Base-by-base conservation (phyloP, 2,797 vertebrate genomes). In the Etheostoma nigrum region DNA sequence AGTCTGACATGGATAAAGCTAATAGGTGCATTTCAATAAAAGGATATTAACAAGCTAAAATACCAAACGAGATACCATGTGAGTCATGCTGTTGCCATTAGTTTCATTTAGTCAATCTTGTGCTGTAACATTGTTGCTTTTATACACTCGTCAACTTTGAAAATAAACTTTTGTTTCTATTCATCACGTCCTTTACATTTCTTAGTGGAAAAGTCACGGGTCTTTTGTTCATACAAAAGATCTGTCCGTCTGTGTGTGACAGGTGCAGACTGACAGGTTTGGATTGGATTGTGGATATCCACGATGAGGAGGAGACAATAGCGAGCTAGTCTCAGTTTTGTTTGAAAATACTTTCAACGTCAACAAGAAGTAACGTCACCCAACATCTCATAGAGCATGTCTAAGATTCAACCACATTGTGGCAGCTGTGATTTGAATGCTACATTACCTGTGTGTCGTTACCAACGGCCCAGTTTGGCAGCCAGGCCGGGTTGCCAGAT, bases 21-120 rank as follows among this genome's bases (percentile, higher is more conserved):
- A 88, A 88, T 81, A 75, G 62, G 67, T 74, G 60, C 76, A 80
- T 82, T 87, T 83, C 60, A 87, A 88, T 89, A 74, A 86, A 72
- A 65, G 49, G n/a, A 66, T 75, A 83, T 82, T 74, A 83, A 84
- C 73, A 73, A 70, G 61, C 53, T 44, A 71, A 79, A 70, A 67
- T 66, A 52, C 11, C 48, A 67, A 71, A 69, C 18, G 30, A 69
- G n/a, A 58, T 54, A 40, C 40, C 23, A 74, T 61, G 59, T 76
- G 78, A 83, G 47, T 74, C 73, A 80, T 66, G 27, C 45, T 44
- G 14, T 40, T 47, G 66, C 36, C 60, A 66, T 73, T 53, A 67
- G 40, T 9, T 0, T 65, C 49, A 42, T 40, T 23, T 18, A 60
- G 23, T 65, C 47, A 15, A 45, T 49, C 25, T 44, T 61, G 42